Evolutionary conservation across 2,888 invertebrate genomes (phyloP).

Genomic region (Villa cingulata): DNA sequence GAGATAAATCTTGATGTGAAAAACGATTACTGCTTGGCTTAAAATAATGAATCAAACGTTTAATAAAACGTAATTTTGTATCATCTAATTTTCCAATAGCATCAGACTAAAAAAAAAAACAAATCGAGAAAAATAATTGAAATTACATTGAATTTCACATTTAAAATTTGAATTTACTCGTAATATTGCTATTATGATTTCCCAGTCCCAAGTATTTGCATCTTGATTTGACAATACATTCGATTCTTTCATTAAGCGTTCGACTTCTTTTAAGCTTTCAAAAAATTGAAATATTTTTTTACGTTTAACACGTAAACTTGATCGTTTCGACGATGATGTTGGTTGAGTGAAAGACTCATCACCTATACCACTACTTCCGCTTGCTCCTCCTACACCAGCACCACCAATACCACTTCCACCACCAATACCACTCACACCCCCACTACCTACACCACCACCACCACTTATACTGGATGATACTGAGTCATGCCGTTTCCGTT

Average conservation of each 20-base stretch:
- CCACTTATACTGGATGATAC: conserved; percentile 35
- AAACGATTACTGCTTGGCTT: conserved; percentile 79
- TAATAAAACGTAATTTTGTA: conserved; percentile 51
- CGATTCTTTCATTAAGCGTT: conserved; percentile 63
- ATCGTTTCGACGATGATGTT: conserved; percentile 19
- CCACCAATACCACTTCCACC: conserved; percentile 16
- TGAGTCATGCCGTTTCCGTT: conserved; percentile 36
- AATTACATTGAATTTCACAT: too few species aligned
- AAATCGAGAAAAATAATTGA: conserved; percentile 24
- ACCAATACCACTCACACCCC: too few species aligned
- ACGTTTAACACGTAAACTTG: conserved; percentile 30
- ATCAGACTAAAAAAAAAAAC: conserved; percentile 27
- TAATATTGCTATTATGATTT: conserved; percentile 67
- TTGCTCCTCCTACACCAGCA: conserved; percentile 16
- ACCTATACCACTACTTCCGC: too few species aligned
- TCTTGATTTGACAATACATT: conserved; percentile 69
- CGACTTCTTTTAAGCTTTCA: conserved; percentile 43
- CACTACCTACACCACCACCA: conserved; percentile 15
- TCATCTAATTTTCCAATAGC: conserved; percentile 49
- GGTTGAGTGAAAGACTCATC: conserved; percentile 6
- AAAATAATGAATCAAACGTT: conserved; percentile 68
- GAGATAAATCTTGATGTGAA: conserved; percentile 64
- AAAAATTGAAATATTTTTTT: conserved; percentile 42
- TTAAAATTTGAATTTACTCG: conserved; percentile 43
- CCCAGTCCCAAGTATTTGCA: conserved; percentile 84